A percentile compares a stretch with the other conserved stretches of the same genome.
Conservation (phyloP, 2,888 invertebrate species). For the Calliphora vomitoria region DNA sequence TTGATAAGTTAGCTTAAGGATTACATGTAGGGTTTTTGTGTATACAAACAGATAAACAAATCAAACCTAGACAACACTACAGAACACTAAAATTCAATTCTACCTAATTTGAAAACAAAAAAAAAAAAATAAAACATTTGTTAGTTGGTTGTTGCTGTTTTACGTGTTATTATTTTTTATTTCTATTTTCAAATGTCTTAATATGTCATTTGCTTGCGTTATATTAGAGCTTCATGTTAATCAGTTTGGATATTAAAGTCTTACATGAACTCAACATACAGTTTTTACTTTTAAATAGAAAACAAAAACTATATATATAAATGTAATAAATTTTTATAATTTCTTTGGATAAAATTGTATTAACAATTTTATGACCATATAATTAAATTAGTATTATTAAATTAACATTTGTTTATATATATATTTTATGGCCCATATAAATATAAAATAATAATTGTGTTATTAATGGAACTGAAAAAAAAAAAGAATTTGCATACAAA, state of each 20-base stretch:
- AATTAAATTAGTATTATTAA: conserved; percentile 40
- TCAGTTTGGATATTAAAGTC: conserved; percentile 32
- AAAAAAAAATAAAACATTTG: background rate
- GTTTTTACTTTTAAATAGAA: background rate
- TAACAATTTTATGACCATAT: conserved; percentile 36
- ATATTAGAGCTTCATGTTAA: background rate
- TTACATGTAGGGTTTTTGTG: conserved; percentile 57
- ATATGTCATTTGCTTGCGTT: conserved; percentile 9
- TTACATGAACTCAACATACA: conserved; percentile 8
- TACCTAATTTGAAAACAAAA: background rate
- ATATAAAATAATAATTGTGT: conserved; percentile 37
- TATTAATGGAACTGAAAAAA: background rate
- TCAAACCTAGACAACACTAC: background rate
- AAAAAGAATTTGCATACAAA: no score
- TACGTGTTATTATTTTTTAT: background rate
- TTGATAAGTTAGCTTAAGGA: conserved; percentile 66
- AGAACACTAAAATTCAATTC: background rate
- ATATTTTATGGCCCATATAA: conserved; percentile 40
- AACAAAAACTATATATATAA: background rate
- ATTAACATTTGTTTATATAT: conserved; percentile 4
- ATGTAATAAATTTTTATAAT: conserved; percentile 5
- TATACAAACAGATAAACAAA: conserved; percentile 47
- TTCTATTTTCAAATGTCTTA: conserved; percentile 19
- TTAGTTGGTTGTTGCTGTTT: background rate
- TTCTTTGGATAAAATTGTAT: conserved; percentile 38